These are phyloP conservation scores for Arnoldichthys spilopterus DNA, from an alignment of 2,797 vertebrate species.

Conservation along the genomic window DNA sequence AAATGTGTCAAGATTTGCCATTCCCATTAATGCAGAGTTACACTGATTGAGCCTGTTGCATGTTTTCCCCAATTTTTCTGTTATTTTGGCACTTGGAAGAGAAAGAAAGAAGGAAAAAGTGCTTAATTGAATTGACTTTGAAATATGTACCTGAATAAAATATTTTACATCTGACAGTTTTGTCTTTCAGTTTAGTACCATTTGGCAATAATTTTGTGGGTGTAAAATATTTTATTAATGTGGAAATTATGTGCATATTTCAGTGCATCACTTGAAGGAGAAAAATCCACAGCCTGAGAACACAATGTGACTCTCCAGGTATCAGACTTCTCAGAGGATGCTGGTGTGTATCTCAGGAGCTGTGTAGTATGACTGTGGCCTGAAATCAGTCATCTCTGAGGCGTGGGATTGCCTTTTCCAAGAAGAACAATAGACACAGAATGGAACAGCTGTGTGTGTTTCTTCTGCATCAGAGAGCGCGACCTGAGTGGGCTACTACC, in stretches of 20 bases:
- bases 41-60: neutral
- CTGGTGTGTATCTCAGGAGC: slow-evolving; percentile 63
- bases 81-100: neutral
- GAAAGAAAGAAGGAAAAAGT: neutral
- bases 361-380: slow-evolving; percentile 79
- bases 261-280: neutral
- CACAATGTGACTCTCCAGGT: neutral
- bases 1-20: neutral
- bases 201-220: neutral
- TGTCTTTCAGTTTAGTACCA: neutral
- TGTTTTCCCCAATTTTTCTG: neutral
- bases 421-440: slow-evolving; percentile 34
- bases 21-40: no score
- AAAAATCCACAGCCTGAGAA: neutral
- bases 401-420: slow-evolving; percentile 40
- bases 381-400: slow-evolving; percentile 71
- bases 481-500: slow-evolving; percentile 31
- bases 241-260: neutral
- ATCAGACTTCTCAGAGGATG: neutral
- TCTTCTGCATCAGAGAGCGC: slow-evolving; percentile 42
- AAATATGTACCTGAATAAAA: neutral
- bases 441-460: slow-evolving; percentile 28
- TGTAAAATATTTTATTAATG: neutral
- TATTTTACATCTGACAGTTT: neutral
- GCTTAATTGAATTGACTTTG: neutral